These are phyloP conservation scores for Ephydatia muelleri DNA, from an alignment of 37 sponge, comb jelly and placozoan genomes.

Conservation along the genomic window DNA sequence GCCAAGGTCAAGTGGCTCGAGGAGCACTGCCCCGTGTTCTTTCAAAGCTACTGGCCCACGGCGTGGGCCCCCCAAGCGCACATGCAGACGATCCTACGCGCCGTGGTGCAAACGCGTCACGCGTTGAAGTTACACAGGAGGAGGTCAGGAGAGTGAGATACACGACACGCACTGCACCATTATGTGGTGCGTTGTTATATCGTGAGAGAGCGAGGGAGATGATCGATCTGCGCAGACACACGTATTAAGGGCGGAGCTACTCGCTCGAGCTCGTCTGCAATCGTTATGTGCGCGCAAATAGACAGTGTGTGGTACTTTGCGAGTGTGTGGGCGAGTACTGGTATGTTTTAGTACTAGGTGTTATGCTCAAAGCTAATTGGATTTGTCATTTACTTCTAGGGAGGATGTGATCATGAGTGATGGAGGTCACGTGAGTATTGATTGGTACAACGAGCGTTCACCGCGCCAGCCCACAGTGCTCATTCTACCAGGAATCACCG, in stretches of 20 bases:
- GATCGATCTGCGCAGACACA: no score
- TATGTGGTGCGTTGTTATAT: no score
- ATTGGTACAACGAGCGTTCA: slow-evolving; percentile 54
- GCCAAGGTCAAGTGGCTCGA: slow-evolving; percentile 5
- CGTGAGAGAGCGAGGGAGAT: no score
- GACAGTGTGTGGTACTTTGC: no score
- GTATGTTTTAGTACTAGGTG: no score
- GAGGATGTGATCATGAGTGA: slow-evolving; percentile 47
- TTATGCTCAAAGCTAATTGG: no score
- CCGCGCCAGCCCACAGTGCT: slow-evolving; percentile 46
- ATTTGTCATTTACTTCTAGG: no score
- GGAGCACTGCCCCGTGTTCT: slow-evolving; percentile 52
- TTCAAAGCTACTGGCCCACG: slow-evolving; percentile 47
- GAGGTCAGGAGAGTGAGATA: slow-evolving; percentile 5
- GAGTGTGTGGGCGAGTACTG: no score
- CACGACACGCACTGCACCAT: no score
- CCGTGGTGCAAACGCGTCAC: slow-evolving; percentile 27
- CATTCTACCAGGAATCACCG: slow-evolving; percentile 69
- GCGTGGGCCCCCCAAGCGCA: slow-evolving; percentile 67
- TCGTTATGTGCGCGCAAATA: no score
- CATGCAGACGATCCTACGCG: slow-evolving; percentile 60
- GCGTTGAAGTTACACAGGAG: slow-evolving; percentile 23
- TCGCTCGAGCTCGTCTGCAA: no score
- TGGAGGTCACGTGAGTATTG: slow-evolving; percentile 71
- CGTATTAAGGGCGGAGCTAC: no score